Conservation (phyloP, 2,888 invertebrate genomes). For the Phania funesta region DNA sequence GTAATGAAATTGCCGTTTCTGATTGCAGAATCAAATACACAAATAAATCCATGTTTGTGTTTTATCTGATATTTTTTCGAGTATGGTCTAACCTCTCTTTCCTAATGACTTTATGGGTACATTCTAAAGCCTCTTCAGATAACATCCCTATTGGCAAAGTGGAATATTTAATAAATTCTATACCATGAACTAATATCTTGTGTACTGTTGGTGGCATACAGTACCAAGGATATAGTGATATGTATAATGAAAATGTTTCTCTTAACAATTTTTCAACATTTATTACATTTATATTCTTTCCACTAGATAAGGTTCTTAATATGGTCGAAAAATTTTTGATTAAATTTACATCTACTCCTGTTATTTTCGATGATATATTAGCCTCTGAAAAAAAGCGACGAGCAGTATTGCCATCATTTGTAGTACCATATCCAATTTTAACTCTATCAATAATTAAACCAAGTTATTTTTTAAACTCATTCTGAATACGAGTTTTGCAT, state of each 20-base stretch:
- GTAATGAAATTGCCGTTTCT: background rate
- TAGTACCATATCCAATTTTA: no score
- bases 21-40: background rate
- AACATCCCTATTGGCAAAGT: background rate
- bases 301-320: background rate
- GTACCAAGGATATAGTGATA: no score
- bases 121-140: background rate
- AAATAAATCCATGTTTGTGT: no score
- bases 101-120: background rate
- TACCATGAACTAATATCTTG: background rate
- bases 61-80: background rate
- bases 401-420: background rate
- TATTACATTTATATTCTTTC: background rate
- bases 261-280: background rate
- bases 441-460: no score
- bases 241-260: background rate
- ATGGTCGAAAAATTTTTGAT: background rate
- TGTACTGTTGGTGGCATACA: no score
- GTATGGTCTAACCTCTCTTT: no score
- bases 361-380: background rate
- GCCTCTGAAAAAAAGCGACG: background rate
- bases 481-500: background rate
- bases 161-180: background rate
- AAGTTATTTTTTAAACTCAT: no score
- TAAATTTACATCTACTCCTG: background rate